phyloP scores from a whole-genome alignment of 1,140 invertebrate genomes.

The Bombus difficillimus region DNA sequence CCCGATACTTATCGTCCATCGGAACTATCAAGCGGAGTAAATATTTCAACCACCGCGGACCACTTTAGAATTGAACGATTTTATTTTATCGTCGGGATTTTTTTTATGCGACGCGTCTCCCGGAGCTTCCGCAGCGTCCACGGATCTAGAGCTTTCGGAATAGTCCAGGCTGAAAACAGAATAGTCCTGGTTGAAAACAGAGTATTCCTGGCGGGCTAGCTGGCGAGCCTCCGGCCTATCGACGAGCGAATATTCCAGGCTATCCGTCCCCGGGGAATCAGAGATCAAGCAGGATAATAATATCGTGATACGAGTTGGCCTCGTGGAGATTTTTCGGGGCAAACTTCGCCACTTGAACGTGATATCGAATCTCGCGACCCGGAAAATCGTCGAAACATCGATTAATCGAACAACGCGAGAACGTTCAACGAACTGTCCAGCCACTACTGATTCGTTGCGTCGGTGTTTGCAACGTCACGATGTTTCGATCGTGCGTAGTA shows the following conservation, averaged over 20 bases:
- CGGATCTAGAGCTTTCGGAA: not conserved
- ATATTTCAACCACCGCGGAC: too few relatives aligned
- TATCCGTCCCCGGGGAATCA: conserved; percentile 38
- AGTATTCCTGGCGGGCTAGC: not conserved
- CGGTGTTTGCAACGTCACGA: not conserved
- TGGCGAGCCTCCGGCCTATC: conserved; percentile 20
- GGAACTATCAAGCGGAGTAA: too few relatives aligned
- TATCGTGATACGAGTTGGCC: conserved; percentile 24
- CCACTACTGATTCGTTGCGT: not conserved
- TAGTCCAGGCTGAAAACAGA: not conserved
- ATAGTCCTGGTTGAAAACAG: conserved; percentile 4
- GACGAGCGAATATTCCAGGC: conserved; percentile 42
- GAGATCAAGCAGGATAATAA: conserved; percentile 54
- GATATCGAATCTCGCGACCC: not conserved
- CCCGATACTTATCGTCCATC: too few relatives aligned
- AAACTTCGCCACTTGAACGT: not conserved
- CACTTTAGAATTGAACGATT: not conserved
- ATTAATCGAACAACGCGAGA: conserved; percentile 16
- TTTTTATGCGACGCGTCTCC: too few relatives aligned
- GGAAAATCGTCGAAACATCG: not conserved
- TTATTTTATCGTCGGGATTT: not conserved
- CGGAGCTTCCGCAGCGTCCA: not conserved
- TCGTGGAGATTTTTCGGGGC: conserved; percentile 35
- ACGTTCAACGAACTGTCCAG: not conserved
- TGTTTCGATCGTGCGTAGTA: too few relatives aligned